These are phyloP conservation scores for Geopemphigus sp. DNA, from an alignment of 1,140 invertebrate species.

Conservation along the genomic window DNA sequence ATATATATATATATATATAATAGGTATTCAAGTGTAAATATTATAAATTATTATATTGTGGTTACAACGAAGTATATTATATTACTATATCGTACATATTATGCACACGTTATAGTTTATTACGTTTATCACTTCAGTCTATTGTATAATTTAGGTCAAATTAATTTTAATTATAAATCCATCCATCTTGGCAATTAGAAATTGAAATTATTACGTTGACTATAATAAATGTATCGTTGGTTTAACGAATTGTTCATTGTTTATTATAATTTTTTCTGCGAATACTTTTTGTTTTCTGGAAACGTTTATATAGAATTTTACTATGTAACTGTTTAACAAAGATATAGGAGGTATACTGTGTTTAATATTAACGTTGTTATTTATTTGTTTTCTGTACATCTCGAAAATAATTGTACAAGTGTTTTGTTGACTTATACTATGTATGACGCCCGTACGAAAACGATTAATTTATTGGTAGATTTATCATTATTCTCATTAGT, in stretches of 20 bases:
- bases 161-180: neutral
- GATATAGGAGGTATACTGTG: neutral
- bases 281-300: neutral
- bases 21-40: too few relatives aligned
- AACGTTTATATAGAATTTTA: neutral
- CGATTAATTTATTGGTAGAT: too few relatives aligned
- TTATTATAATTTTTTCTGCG: neutral
- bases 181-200: neutral
- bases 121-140: neutral
- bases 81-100: too few relatives aligned
- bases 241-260: neutral
- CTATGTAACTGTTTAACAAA: neutral
- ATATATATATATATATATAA: too few relatives aligned
- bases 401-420: too few relatives aligned
- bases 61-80: too few relatives aligned
- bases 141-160: slow-evolving; percentile 8
- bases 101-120: too few relatives aligned
- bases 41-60: too few relatives aligned
- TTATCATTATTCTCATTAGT: too few relatives aligned
- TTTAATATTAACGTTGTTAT: neutral
- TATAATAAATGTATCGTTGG: neutral
- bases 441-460: too few relatives aligned
- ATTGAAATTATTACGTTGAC: neutral
- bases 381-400: too few relatives aligned
- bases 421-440: too few relatives aligned